phyloP scores from a whole-genome alignment of 2,888 invertebrate genomes.

The Tetramorium bicarinatum region DNA sequence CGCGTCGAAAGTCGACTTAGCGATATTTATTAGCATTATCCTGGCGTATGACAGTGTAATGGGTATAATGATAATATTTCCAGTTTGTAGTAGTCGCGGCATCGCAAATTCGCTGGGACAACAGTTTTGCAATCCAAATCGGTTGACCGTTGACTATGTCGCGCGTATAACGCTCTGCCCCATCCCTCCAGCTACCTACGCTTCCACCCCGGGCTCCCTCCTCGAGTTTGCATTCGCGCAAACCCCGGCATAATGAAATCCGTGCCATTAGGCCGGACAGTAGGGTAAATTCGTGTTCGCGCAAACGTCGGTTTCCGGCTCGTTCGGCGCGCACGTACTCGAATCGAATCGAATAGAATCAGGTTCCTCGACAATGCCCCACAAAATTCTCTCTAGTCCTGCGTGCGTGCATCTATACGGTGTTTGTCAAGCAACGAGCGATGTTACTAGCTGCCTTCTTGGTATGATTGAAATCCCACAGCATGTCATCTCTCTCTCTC shows the following conservation, averaged over 20 bases:
- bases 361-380: conserved; percentile 70
- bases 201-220: conserved; percentile 1
- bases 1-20: conserved; percentile 43
- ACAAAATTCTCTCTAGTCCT: conserved; percentile 70
- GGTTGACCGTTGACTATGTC: conserved; percentile 54
- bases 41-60: conserved; percentile 20
- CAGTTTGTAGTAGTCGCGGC: conserved; percentile 9
- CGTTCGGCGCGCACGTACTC: conserved; percentile 62
- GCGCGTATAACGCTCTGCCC: conserved; percentile 1
- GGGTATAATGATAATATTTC: conserved; percentile 53
- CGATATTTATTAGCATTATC: conserved; percentile 50
- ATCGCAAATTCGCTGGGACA: conserved; percentile 69
- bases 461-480: not conserved
- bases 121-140: conserved; percentile 74
- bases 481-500: not conserved
- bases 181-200: not conserved
- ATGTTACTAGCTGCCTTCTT: not conserved
- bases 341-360: conserved; percentile 73
- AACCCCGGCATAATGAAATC: conserved; percentile 80
- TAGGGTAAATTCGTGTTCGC: conserved; percentile 72
- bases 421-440: conserved; percentile 5
- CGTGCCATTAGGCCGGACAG: conserved; percentile 78
- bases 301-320: conserved; percentile 76
- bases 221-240: conserved; percentile 65
- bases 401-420: conserved; percentile 28